Base-by-base conservation (phyloP, 2,888 invertebrate species). In the Gnatocerus cornutus region DNA sequence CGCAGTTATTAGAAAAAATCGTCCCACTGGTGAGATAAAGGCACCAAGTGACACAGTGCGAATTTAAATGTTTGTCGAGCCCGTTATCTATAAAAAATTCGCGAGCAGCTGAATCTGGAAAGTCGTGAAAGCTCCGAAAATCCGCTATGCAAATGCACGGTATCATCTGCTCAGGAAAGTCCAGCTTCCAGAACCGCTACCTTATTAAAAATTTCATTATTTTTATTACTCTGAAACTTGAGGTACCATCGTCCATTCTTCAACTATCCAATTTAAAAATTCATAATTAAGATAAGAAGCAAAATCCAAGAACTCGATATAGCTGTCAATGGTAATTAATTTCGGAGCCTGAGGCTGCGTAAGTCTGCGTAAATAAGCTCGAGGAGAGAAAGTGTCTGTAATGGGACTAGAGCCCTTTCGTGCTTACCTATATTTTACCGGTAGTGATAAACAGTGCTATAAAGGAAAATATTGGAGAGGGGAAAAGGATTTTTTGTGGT, bases 401-500 rank as follows among this genome's bases (percentile, higher is more conserved):
- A 43, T 29, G 29, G 43, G 43, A 33, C 37, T 30, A 39, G 12
- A 9, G 39, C 37, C 39, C 37, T 21, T 39, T 30, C 59, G 33
- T 14, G 29, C 8, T 1, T 16, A 39, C 43, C 53, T 21, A 21
- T 21, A 21, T 21, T 21, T 64, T 46, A 62, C 56, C 62, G 29
- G 68, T 68, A 63, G 68, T 68, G 46, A 68, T 68, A 52, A 55
- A 46, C 10, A 46, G 39, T 45, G 46, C 56, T 56, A 56, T 65
- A 59, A 61, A 61, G 46, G 10, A 39, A 39, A 50, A 61, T 56
- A 56, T 56, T 43, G 13, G 61, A 45, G 55, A 43, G 55, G 53
- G 45, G 59, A 41, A 21, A 55, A 30, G 55, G 53, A 53, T 67
- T 67, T 70, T 67, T 67, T 70, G 14, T 62, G 62, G 56, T 64